Conservation (phyloP, 53 echinoderm and acorn worm genomes). For the Echinarachnius parma region DNA sequence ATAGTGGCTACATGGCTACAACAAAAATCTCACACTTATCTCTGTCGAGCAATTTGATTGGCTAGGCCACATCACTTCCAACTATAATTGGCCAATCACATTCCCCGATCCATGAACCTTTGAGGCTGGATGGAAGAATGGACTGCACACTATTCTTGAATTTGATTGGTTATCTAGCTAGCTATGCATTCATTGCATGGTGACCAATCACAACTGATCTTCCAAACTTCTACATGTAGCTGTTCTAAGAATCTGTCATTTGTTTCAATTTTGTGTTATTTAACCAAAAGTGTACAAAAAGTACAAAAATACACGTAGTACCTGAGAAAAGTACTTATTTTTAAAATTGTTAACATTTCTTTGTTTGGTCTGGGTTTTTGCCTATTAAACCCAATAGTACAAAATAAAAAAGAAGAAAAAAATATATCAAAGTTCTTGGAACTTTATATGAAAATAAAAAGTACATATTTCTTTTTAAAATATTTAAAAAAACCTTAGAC, state of each 20-base stretch:
- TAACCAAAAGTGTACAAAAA: slow-evolving; percentile 28
- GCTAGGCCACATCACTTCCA: slow-evolving; percentile 31
- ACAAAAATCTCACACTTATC: slow-evolving; percentile 19
- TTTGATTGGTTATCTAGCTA: slow-evolving; percentile 32
- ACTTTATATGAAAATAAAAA: slow-evolving; percentile 29
- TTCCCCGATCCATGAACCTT: slow-evolving; percentile 27
- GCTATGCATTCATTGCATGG: slow-evolving; percentile 3
- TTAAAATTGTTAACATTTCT: not conserved
- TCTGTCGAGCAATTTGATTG: slow-evolving; percentile 20
- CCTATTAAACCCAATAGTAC: slow-evolving; percentile 10
- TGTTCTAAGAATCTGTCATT: not conserved
- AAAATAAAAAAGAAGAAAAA: slow-evolving; percentile 41
- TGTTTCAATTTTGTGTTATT: not conserved
- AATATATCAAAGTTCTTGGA: slow-evolving; percentile 46
- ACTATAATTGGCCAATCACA: slow-evolving; percentile 41
- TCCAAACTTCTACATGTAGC: not conserved
- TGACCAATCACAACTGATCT: slow-evolving; percentile 1
- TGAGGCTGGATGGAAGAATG: slow-evolving; percentile 5
- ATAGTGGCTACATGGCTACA: slow-evolving; percentile 27
- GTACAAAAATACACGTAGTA: slow-evolving; percentile 49
- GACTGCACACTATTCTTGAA: not conserved
- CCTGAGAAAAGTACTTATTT: slow-evolving; percentile 33
- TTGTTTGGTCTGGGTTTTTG: not conserved
- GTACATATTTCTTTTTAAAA: slow-evolving; percentile 34
- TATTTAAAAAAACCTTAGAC: too few species aligned